Evolutionary conservation across 2,888 invertebrate species (phyloP).

Genomic region (Microdon myrmicae): DNA sequence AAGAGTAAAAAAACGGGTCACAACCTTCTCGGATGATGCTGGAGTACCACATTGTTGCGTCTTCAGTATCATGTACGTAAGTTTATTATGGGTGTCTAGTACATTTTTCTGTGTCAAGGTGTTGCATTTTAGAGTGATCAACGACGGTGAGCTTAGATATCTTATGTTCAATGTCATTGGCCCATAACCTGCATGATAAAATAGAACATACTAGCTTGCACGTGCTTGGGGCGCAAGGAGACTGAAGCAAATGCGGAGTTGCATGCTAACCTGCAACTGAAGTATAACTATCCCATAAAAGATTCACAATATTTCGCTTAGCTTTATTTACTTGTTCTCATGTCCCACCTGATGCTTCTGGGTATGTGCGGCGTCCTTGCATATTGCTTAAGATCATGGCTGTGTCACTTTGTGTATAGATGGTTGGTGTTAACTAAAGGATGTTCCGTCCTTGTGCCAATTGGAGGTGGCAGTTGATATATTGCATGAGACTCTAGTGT

Average conservation of each 20-base stretch:
- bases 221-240: neutral
- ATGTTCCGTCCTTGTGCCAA: neutral
- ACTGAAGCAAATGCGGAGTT: neutral
- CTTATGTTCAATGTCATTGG: slow-evolving; percentile 42
- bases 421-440: neutral
- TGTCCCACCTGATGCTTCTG: slow-evolving; percentile 29
- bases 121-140: no score
- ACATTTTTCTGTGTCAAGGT: slow-evolving; percentile 37
- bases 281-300: slow-evolving; percentile 26
- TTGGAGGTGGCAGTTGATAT: neutral
- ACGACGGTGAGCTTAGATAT: no score
- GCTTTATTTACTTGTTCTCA: slow-evolving; percentile 14
- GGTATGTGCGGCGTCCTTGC: slow-evolving; percentile 10
- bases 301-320: slow-evolving; percentile 39
- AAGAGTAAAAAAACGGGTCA: no score
- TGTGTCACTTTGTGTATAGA: neutral
- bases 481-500: no score
- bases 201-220: neutral
- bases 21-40: neutral
- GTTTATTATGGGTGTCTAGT: no score
- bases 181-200: slow-evolving; percentile 14
- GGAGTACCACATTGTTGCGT: neutral
- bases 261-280: slow-evolving; percentile 11
- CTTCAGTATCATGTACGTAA: no score
- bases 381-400: slow-evolving; percentile 24